Base-by-base conservation (phyloP, 1,140 invertebrate genomes). In the Formica selysi region DNA sequence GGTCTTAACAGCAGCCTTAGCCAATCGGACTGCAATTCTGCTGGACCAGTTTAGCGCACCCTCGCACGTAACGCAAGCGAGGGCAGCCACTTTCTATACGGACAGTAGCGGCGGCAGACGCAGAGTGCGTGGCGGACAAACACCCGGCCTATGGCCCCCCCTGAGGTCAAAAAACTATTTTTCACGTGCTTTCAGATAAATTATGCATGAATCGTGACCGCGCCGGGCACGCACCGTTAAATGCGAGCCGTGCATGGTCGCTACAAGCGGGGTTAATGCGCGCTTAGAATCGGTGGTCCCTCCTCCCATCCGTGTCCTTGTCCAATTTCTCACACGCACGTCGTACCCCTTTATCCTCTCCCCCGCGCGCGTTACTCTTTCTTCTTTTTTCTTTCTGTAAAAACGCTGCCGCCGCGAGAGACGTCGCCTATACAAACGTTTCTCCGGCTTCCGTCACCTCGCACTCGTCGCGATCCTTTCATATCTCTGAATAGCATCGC, bases 81-180 rank as follows among this genome's bases (percentile, higher is more conserved):
- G 61, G 76, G 68, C 80, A 87, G 61, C 70, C 86, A 85, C 80
- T 85, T 87, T 87, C 86, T 78, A 87, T 71, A 65, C 64, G 29
- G 62, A 70, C 79, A 41, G 65, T 80, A 57, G 65, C 29, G 29
- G 61, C 70, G 22, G 68, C 85, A 76, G 70, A 8, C 41, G 44
- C 13, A 57, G 67, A 32, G 32, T 57, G 51, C 29, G 86, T 84
- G 68, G 79, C 70, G 71, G 48, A 76, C 78, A 64, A 84, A 68
- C 86, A 70, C 80, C 38, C 71, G 71, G 16, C n/a, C 64, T 85
- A 65, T 51, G 4, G 3, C 4, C 73, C 73, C 73, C 73, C 68
- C 73, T 61, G 62, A 67, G 85, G 85, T 83, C 85, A 86, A 88
- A 86, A 80, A 86, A 80, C 61, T 86, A 83, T 88, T 86, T 88